A percentile compares a stretch with the other conserved stretches of the same genome.
Evolutionary conservation across 2,888 invertebrate genomes (phyloP).

Genomic region (Creontiades dilutus): DNA sequence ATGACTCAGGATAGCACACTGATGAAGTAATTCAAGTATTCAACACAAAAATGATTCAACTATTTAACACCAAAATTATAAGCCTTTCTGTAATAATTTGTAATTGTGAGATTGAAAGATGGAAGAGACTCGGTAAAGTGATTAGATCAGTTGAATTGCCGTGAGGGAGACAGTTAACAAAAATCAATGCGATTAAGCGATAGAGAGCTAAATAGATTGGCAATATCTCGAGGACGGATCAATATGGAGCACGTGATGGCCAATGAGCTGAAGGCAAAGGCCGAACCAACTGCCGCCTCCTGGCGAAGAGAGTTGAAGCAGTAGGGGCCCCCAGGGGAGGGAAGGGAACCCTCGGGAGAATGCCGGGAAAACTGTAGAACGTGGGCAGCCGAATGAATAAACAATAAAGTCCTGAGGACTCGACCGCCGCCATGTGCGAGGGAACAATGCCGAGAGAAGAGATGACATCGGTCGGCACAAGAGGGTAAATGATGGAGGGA

Average conservation of each 20-base stretch:
- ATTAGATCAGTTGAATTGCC: too few species aligned
- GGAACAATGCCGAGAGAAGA: constrained; percentile 38
- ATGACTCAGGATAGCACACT: too few species aligned
- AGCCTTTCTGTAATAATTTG: too few species aligned
- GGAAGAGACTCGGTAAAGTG: too few species aligned
- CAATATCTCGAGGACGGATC: constrained; percentile 20
- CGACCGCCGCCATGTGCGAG: constrained; percentile 11
- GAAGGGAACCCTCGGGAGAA: constrained; percentile 1
- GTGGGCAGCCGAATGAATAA: constrained; percentile 45
- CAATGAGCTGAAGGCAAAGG: not conserved
- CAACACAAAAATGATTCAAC: too few species aligned
- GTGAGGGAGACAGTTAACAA: not conserved
- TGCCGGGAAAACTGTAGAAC: not conserved
- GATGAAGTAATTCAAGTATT: too few species aligned
- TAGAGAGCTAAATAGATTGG: not conserved
- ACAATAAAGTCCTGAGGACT: constrained; percentile 55
- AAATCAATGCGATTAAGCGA: not conserved
- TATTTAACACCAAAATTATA: too few species aligned
- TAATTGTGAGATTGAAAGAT: too few species aligned
- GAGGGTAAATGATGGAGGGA: constrained; percentile 55
- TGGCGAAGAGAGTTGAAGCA: not conserved
- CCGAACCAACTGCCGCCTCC: constrained; percentile 2
- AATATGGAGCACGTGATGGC: not conserved
- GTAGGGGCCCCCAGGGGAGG: not conserved
- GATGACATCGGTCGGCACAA: constrained; percentile 55